Conservation (phyloP, 2,888 invertebrate genomes). For the Cataglyphis rosenhaueri region DNA sequence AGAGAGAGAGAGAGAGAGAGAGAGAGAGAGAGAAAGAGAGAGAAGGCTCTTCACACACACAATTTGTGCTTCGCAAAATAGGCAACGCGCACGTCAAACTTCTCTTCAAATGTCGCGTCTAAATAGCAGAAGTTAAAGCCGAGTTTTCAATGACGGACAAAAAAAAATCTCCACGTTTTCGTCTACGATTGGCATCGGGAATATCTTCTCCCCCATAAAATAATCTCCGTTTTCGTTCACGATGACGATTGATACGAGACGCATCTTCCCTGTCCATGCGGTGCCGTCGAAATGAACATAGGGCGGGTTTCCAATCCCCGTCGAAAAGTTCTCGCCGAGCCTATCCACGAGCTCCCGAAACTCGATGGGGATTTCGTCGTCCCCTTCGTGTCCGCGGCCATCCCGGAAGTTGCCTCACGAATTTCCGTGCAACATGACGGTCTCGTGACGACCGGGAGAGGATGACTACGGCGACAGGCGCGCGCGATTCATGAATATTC, state of each 20-base stretch:
- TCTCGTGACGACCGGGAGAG: conserved; percentile 46
- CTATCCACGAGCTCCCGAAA: conserved; percentile 12
- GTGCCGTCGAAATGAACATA: conserved; percentile 30
- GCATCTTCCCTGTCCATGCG: neutral
- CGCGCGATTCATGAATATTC: conserved; percentile 60
- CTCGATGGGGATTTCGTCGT: conserved; percentile 39
- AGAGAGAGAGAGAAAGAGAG: too few species aligned
- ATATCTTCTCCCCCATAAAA: neutral
- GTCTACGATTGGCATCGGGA: neutral
- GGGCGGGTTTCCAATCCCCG: conserved; percentile 6
- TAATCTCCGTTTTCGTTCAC: conserved; percentile 27
- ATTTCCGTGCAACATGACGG: conserved; percentile 50
- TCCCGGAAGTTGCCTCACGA: conserved; percentile 48
- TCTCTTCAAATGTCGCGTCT: neutral
- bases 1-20: too few species aligned
- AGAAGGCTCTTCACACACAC: neutral
- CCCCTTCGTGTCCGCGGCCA: conserved; percentile 12
- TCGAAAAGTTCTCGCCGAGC: conserved; percentile 35
- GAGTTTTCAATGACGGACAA: conserved; percentile 1
- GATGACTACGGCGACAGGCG: conserved; percentile 53
- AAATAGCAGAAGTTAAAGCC: conserved; percentile 4
- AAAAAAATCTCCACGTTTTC: neutral
- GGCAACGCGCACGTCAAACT: neutral
- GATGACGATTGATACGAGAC: conserved; percentile 13
- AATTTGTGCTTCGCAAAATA: conserved; percentile 38